A percentile compares a stretch with the other conserved stretches of the same genome.
Conservation (phyloP, 2,113 vertebrate genomes). For the Rhagologus leucostigma region DNA sequence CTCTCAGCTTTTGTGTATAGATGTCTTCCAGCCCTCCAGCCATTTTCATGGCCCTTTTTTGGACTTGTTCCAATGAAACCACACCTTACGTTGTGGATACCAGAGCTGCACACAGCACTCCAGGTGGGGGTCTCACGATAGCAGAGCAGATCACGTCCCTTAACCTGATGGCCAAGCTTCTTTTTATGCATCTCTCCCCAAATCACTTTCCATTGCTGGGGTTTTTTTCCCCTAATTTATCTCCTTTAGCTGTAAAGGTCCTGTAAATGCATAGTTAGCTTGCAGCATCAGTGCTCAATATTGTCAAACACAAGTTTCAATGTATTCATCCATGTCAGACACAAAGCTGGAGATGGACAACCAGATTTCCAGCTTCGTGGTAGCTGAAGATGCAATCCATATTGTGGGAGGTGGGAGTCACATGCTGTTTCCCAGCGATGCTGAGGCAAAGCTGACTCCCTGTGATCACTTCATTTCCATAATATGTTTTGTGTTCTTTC, state of each 20-base stretch:
- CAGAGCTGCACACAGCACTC: neutral
- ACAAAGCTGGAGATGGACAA: neutral
- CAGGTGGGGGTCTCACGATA: neutral
- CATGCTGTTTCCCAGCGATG: neutral
- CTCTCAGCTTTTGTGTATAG: neutral
- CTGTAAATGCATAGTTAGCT: neutral
- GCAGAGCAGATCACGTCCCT: neutral
- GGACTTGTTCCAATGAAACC: neutral
- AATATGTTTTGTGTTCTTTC: neutral
- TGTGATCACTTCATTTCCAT: neutral
- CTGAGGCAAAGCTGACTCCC: neutral
- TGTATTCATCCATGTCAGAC: neutral
- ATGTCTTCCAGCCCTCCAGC: neutral
- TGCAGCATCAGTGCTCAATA: neutral
- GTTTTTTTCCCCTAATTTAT: neutral
- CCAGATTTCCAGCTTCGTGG: neutral
- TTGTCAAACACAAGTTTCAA: neutral
- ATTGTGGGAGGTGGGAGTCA: neutral
- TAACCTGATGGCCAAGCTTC: neutral
- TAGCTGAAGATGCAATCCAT: neutral
- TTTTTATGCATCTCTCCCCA: neutral
- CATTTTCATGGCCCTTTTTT: neutral
- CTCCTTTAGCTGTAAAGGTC: neutral
- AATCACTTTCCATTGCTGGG: neutral
- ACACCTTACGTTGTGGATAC: neutral